Percentiles rank a stretch among this genome's conserved stretches.
phyloP scores from a whole-genome alignment of 2,113 vertebrate species.

The Hipposideros armiger region DNA sequence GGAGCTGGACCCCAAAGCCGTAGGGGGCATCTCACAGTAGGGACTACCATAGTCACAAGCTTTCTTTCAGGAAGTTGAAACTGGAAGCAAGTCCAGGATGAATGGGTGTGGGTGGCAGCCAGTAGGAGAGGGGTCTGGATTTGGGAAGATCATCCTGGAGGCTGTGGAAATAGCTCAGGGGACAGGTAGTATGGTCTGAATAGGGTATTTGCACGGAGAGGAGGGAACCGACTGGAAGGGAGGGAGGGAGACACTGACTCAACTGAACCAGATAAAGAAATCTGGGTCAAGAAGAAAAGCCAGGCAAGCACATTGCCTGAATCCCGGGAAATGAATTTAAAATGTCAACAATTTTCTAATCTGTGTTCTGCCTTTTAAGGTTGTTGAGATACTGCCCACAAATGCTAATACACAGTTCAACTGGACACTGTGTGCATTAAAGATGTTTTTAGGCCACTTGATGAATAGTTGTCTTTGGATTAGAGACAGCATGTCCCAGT shows the following conservation, averaged over 20 bases:
- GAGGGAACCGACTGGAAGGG: background rate
- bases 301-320: slow-evolving; percentile 3
- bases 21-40: background rate
- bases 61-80: background rate
- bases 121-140: background rate
- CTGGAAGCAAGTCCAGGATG: background rate
- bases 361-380: background rate
- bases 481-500: background rate
- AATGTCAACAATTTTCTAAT: background rate
- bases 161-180: background rate
- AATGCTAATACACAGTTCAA: background rate
- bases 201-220: background rate
- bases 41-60: background rate
- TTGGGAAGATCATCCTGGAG: background rate
- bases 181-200: background rate
- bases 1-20: background rate
- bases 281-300: slow-evolving; percentile 54
- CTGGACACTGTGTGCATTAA: background rate
- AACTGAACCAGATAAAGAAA: slow-evolving; percentile 26
- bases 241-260: background rate
- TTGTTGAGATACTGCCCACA: background rate
- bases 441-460: background rate
- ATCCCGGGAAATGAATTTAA: slow-evolving; percentile 21
- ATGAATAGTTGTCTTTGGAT: background rate
- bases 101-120: background rate